phyloP scores from a whole-genome alignment of 1,140 invertebrate genomes.

The Aethina tumida region DNA sequence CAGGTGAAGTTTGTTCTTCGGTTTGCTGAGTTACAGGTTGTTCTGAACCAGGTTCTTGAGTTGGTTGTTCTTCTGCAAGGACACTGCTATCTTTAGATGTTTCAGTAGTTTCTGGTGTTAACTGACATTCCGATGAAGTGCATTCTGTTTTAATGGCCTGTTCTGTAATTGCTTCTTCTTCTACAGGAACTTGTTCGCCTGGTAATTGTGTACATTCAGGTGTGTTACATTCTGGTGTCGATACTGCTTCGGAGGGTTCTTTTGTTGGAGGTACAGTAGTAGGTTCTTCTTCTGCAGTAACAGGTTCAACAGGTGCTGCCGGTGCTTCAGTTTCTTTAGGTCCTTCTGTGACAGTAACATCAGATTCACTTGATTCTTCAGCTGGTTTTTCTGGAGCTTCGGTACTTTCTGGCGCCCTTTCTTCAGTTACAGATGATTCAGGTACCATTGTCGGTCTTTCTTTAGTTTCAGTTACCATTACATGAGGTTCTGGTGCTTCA shows the following conservation, averaged over 20 bases:
- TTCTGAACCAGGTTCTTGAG: not conserved
- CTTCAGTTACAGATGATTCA: conserved; percentile 3
- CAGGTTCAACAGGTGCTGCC: conserved; percentile 7
- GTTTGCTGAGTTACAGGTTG: not conserved
- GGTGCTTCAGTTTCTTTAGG: conserved; percentile 4
- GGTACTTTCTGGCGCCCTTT: conserved; percentile 11
- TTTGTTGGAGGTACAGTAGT: conserved; percentile 1
- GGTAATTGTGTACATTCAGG: too few species aligned
- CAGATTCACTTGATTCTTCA: conserved; percentile 3
- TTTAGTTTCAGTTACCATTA: conserved; percentile 6
- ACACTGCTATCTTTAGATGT: not conserved
- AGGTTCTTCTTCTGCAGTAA: conserved; percentile 4
- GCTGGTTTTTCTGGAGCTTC: conserved; percentile 4
- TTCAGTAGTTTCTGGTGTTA: conserved; percentile 3
- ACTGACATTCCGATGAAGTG: too few species aligned
- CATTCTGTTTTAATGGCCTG: not conserved
- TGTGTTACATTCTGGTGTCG: too few species aligned
- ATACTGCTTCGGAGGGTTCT: conserved; percentile 4
- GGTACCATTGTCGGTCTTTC: not conserved
- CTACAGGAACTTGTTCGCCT: conserved; percentile 1
- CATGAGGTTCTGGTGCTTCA: conserved; percentile 8
- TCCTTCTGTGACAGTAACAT: conserved; percentile 1
- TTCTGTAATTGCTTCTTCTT: conserved; percentile 6
- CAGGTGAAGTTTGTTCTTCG: too few species aligned
- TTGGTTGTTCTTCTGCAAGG: too few species aligned